Evolutionary conservation across 2,113 vertebrate genomes (phyloP), one percentile per base, ranked within the genome.

Genomic region (Fulmarus glacialis): DNA sequence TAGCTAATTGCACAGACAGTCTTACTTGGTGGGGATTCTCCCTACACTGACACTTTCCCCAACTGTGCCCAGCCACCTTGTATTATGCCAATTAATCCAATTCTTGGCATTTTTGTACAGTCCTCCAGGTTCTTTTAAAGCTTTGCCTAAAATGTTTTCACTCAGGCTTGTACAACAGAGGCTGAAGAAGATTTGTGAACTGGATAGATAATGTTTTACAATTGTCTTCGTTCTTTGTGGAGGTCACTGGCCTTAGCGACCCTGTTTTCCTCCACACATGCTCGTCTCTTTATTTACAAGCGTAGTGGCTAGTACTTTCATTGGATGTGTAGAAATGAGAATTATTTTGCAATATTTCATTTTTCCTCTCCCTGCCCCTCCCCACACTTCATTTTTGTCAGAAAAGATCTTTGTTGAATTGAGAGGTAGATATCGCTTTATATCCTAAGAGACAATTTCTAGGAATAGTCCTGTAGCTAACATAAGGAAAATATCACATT

Each of bases 1-100:
- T 98, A 99, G 99, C 99, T 99, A 99, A 99, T 99, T 99, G 99
- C 98, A 98, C 98, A 99, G 98, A 99, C 98, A 98, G 98, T 99
- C 98, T 98, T 98, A 98, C 99, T 99, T 99, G 98, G 98, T 98
- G 98, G 98, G 98, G 99, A 99, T 99, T 99, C 99, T 98, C 99
- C 98, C 94, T 98, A 98, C 98, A 96, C 98, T 99, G 99, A 99
- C 99, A 99, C 99, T 99, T 99, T 99, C 98, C 98, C 99, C 98
- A 98, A 95, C 99, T 99, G 99, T 99, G 99, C 99, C 99, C 98
- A 99, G 98, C 98, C 99, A 99, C 98, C 99, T 99, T 99, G 98
- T 97, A 98, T 99, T 99, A 99, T 98, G 98, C 99, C 99, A 99
- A 99, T 99, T 99, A 99, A 99, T 99, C 99, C 98, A 99, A 99